Evolutionary conservation across 2,113 vertebrate genomes (phyloP).

Genomic region (Anas platyrhynchos): DNA sequence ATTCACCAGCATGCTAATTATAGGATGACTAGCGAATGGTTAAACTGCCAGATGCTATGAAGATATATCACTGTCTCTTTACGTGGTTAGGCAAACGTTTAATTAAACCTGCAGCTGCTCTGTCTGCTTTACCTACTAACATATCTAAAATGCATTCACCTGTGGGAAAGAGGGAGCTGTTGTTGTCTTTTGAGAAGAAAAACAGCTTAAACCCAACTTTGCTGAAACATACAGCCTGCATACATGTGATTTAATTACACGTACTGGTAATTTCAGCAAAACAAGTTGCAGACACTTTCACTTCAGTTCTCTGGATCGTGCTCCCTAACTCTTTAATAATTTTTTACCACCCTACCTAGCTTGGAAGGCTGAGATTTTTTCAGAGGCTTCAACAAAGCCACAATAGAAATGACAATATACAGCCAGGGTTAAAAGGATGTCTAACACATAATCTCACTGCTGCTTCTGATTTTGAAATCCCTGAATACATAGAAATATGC

Average conservation of each 20-base stretch:
- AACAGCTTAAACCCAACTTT: constrained; percentile 31
- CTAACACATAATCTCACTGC: background rate
- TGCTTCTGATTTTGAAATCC: background rate
- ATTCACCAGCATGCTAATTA: constrained; percentile 74
- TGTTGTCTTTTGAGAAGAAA: constrained; percentile 49
- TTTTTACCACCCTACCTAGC: background rate
- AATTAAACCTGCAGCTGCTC: constrained; percentile 71
- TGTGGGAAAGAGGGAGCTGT: constrained; percentile 24
- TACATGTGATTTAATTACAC: constrained; percentile 3
- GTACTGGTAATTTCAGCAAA: constrained; percentile 3
- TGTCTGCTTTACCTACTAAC: constrained; percentile 33
- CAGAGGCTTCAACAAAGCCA: background rate
- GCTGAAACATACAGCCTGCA: background rate
- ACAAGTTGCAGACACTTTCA: background rate
- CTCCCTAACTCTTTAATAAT: background rate
- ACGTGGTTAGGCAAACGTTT: constrained; percentile 68
- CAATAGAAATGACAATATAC: background rate
- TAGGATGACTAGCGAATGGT: constrained; percentile 48
- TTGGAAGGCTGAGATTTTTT: background rate
- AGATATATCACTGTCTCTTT: constrained; percentile 77
- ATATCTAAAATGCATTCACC: constrained; percentile 48
- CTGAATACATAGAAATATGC: background rate
- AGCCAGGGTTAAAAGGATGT: background rate
- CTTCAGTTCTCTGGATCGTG: background rate
- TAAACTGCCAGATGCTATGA: constrained; percentile 70